These are phyloP conservation scores for Leptopilina boulardi DNA, from an alignment of 1,140 invertebrate species.

Conservation along the genomic window DNA sequence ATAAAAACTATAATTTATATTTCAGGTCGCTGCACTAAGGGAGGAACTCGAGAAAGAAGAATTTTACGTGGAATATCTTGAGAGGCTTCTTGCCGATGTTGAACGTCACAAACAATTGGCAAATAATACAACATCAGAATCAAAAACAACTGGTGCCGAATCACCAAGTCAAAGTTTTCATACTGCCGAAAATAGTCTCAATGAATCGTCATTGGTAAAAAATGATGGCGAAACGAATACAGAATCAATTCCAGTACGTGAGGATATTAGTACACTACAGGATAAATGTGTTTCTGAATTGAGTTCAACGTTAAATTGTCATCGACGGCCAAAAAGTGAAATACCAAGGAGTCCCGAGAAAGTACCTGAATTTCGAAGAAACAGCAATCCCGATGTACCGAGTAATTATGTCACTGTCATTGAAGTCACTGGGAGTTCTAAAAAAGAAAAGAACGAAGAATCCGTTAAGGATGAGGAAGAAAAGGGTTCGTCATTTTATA, in stretches of 20 bases:
- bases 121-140: conserved; percentile 57
- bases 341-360: conserved; percentile 73
- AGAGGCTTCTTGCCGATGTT: conserved; percentile 87
- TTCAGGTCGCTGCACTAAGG: conserved; percentile 82
- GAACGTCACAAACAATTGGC: conserved; percentile 81
- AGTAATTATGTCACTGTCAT: conserved; percentile 93
- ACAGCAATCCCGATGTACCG: conserved; percentile 76
- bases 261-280: conserved; percentile 73
- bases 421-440: conserved; percentile 83
- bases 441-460: conserved; percentile 71
- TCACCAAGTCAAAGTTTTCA: conserved; percentile 56
- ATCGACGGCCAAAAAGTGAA: conserved; percentile 71
- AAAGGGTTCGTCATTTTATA: conserved; percentile 58
- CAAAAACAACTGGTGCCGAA: conserved; percentile 54
- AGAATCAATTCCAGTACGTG: conserved; percentile 60
- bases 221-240: conserved; percentile 55
- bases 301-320: conserved; percentile 69
- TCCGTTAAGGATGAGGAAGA: conserved; percentile 69
- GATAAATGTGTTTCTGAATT: conserved; percentile 74
- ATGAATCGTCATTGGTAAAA: conserved; percentile 43
- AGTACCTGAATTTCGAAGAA: conserved; percentile 70
- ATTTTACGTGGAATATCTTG: conserved; percentile 92
- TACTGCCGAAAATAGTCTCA: conserved; percentile 57
- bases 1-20: no score
- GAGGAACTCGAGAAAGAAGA: conserved; percentile 93